phyloP scores from a whole-genome alignment of 2,888 invertebrate species.

The Spicauda simplicius region DNA sequence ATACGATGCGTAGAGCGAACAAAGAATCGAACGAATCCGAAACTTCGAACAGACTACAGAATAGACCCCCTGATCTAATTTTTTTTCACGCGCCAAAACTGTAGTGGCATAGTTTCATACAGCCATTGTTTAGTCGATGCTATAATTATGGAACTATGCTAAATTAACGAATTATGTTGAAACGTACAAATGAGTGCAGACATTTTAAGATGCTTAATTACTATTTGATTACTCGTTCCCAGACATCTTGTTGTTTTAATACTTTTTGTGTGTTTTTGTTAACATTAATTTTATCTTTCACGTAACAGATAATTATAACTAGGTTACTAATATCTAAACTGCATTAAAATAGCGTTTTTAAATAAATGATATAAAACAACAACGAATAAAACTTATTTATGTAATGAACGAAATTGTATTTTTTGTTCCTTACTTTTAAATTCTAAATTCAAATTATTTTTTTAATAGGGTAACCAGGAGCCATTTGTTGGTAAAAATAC shows the following conservation, averaged over 20 bases:
- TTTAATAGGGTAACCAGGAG: no score
- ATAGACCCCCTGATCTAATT: constrained; percentile 19
- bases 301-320: not conserved
- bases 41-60: no score
- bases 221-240: constrained; percentile 19
- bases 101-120: constrained; percentile 35
- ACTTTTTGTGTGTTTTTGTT: constrained; percentile 6
- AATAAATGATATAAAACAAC: not conserved
- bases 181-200: constrained; percentile 11
- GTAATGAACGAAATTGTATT: no score
- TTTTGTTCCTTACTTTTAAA: no score
- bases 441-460: no score
- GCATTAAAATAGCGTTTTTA: not conserved
- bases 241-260: constrained; percentile 4
- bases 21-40: no score
- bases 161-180: constrained; percentile 16
- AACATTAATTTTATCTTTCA: constrained; percentile 2
- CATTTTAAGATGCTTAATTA: constrained; percentile 21
- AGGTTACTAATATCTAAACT: no score
- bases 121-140: constrained; percentile 39
- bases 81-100: constrained; percentile 20
- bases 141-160: constrained; percentile 30
- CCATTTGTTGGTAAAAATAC: no score
- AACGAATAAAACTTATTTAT: no score
- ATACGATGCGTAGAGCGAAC: no score